Conservation (phyloP, 2,888 invertebrate genomes). For the Zaprionus lineosus region DNA sequence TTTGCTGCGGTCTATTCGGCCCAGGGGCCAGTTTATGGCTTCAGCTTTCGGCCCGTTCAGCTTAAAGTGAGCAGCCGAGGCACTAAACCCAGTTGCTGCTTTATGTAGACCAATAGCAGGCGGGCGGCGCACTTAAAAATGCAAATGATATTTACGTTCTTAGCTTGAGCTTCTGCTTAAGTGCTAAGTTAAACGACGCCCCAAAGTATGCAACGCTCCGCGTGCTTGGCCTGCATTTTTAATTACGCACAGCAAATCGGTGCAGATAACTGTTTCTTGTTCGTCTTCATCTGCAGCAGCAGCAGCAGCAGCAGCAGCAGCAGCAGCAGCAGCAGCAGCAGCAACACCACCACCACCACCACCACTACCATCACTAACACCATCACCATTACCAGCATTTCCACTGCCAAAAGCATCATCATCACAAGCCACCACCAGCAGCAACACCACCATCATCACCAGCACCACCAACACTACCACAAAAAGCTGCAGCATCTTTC, state of each 20-base stretch:
- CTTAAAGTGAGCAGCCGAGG: constrained; percentile 44
- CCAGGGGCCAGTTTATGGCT: constrained; percentile 72
- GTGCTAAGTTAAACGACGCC: constrained; percentile 72
- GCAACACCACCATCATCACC: no score
- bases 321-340: no score
- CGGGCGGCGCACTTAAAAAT: constrained; percentile 69
- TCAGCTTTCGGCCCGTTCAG: constrained; percentile 37
- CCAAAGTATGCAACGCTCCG: constrained; percentile 53
- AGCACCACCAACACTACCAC: no score
- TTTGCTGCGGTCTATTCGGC: constrained; percentile 70
- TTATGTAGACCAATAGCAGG: constrained; percentile 1
- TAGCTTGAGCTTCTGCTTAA: constrained; percentile 53
- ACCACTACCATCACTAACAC: no score
- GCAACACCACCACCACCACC: no score
- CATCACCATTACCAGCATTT: no score
- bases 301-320: no score
- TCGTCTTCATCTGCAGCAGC: constrained; percentile 10
- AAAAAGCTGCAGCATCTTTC: no score
- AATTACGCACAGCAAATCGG: constrained; percentile 66
- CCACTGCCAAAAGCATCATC: no score
- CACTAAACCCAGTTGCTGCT: constrained; percentile 27
- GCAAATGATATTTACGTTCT: constrained; percentile 75
- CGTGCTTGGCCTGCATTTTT: constrained; percentile 66
- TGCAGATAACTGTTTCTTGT: constrained; percentile 50
- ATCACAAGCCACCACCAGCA: no score